These are phyloP conservation scores for Colletes collaris DNA, from an alignment of 2,888 invertebrate species.

Conservation along the genomic window DNA sequence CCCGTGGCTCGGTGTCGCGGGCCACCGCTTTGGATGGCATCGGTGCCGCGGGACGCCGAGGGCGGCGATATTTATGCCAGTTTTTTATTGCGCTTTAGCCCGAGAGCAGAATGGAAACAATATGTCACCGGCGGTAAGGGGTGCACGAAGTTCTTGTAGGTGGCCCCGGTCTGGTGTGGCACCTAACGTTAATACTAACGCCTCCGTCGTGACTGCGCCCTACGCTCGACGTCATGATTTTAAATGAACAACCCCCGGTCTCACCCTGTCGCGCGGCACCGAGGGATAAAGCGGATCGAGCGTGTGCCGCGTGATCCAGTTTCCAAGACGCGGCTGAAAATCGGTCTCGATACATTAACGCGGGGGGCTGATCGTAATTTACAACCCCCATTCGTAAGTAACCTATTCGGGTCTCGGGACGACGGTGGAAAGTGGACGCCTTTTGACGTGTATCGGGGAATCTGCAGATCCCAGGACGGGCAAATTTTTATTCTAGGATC, in stretches of 20 bases:
- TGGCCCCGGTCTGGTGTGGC: constrained; percentile 68
- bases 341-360: constrained; percentile 19
- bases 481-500: too few relatives aligned
- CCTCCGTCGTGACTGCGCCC: constrained; percentile 62
- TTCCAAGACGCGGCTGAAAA: neutral
- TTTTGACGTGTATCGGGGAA: too few relatives aligned
- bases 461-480: too few relatives aligned
- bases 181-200: constrained; percentile 77
- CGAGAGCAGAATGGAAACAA: constrained; percentile 81
- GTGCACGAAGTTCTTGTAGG: constrained; percentile 76
- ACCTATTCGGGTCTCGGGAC: too few relatives aligned
- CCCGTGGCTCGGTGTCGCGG: constrained; percentile 55
- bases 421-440: too few relatives aligned
- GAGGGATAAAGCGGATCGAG: constrained; percentile 10
- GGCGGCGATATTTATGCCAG: constrained; percentile 80
- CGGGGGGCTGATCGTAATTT: neutral
- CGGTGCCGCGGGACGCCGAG: constrained; percentile 60
- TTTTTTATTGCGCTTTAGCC: constrained; percentile 80
- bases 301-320: constrained; percentile 5
- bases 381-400: too few relatives aligned
- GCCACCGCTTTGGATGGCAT: constrained; percentile 42
- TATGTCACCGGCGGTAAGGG: constrained; percentile 77
- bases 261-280: constrained; percentile 30
- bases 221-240: constrained; percentile 73
- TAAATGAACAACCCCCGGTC: constrained; percentile 73